phyloP scores from a whole-genome alignment of 2,113 vertebrate genomes.

The Emydura subglobosa region DNA sequence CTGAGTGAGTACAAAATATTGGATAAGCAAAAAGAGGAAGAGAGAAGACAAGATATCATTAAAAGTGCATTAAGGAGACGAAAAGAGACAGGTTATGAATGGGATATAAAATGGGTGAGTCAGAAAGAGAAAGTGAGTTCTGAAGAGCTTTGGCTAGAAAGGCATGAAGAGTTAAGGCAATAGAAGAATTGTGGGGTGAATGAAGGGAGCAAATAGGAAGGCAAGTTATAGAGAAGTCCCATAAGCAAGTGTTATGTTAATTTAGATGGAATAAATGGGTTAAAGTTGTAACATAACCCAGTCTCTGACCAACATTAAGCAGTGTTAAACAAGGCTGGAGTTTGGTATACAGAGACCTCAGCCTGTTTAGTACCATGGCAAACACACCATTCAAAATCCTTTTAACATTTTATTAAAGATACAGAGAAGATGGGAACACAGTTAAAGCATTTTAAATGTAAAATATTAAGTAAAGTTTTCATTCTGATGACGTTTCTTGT shows the following conservation, averaged over 20 bases:
- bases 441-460: neutral
- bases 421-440: neutral
- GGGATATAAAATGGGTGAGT: neutral
- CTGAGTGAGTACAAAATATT: neutral
- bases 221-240: neutral
- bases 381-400: too few species aligned
- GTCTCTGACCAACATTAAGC: too few species aligned
- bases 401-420: too few species aligned
- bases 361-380: too few species aligned
- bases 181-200: neutral
- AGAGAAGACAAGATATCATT: neutral
- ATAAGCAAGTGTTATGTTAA: neutral
- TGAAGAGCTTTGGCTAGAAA: neutral
- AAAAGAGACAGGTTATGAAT: neutral
- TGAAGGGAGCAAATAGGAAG: neutral
- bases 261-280: neutral
- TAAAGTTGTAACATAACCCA: neutral
- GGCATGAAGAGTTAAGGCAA: neutral
- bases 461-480: neutral
- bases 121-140: neutral
- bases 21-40: neutral
- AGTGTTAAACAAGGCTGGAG: too few species aligned
- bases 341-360: too few species aligned
- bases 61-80: neutral
- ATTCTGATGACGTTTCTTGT: neutral